phyloP scores from a whole-genome alignment of 2,797 vertebrate genomes.

The Urosaurus nigricauda region DNA sequence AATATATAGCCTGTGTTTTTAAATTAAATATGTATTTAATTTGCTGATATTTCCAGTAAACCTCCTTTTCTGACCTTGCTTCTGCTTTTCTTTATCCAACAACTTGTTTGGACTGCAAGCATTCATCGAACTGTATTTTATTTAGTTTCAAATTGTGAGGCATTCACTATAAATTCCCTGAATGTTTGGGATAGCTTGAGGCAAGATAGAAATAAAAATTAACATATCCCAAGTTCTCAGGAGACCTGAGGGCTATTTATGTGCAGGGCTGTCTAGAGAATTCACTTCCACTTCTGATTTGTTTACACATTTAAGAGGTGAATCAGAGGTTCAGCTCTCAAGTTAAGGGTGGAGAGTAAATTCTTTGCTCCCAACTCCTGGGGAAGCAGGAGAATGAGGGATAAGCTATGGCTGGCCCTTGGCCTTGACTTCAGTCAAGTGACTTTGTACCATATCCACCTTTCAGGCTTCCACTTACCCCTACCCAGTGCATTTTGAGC shows the following conservation, averaged over 20 bases:
- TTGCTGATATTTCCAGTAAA: neutral
- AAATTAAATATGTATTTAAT: neutral
- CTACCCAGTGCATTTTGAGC: too few species aligned
- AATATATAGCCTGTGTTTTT: neutral
- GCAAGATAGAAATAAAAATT: conserved; percentile 31
- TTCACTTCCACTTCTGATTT: conserved; percentile 13
- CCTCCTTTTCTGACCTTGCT: neutral
- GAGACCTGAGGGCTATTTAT: neutral
- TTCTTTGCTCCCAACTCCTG: neutral
- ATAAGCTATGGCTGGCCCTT: neutral
- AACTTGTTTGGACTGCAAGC: neutral
- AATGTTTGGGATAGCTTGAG: conserved; percentile 7
- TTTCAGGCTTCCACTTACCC: neutral
- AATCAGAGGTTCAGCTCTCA: neutral
- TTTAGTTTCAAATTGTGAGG: neutral
- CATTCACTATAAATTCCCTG: neutral
- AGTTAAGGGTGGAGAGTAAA: neutral
- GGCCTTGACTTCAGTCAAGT: neutral
- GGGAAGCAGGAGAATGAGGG: neutral
- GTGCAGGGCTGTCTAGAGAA: neutral
- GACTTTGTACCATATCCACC: neutral
- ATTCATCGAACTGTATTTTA: conserved; percentile 2
- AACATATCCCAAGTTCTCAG: neutral
- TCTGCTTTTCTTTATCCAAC: neutral
- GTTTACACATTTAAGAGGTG: conserved; percentile 2